Conservation (phyloP, 2,797 vertebrate species). For the Sebastes vulpes region DNA sequence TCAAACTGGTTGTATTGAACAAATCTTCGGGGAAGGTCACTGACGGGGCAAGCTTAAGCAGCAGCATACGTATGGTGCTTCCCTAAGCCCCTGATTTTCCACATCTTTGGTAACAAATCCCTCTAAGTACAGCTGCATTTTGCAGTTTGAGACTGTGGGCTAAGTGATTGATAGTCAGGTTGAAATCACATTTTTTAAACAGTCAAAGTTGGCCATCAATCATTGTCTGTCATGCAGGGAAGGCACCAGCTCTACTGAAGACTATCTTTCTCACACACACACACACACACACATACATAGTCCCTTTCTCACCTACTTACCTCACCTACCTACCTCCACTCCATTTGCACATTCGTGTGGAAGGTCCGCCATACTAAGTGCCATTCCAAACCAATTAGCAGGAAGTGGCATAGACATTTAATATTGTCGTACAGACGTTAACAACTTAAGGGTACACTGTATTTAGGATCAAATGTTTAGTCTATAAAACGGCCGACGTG, state of each 20-base stretch:
- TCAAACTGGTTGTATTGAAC: constrained; percentile 42
- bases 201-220: constrained; percentile 68
- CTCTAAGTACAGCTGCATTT: neutral
- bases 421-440: neutral
- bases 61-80: neutral
- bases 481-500: neutral
- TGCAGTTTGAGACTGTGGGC: constrained; percentile 23
- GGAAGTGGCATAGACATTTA: neutral
- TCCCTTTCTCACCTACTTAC: no score
- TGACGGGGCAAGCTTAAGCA: neutral
- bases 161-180: constrained; percentile 77
- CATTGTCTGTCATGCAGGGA: constrained; percentile 50
- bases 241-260: neutral
- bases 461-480: neutral
- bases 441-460: neutral
- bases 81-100: neutral
- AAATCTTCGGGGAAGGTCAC: constrained; percentile 57
- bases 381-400: neutral
- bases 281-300: neutral
- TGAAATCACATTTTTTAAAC: constrained; percentile 68
- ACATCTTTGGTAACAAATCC: constrained; percentile 2
- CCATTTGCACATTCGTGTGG: no score
- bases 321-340: no score
- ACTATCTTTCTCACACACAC: neutral
- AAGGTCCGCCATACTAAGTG: neutral